A percentile compares a stretch with the other conserved stretches of the same genome.
These are phyloP conservation scores for Sceloporus tristichus DNA, from an alignment of 2,113 vertebrate species.

Conservation along the genomic window DNA sequence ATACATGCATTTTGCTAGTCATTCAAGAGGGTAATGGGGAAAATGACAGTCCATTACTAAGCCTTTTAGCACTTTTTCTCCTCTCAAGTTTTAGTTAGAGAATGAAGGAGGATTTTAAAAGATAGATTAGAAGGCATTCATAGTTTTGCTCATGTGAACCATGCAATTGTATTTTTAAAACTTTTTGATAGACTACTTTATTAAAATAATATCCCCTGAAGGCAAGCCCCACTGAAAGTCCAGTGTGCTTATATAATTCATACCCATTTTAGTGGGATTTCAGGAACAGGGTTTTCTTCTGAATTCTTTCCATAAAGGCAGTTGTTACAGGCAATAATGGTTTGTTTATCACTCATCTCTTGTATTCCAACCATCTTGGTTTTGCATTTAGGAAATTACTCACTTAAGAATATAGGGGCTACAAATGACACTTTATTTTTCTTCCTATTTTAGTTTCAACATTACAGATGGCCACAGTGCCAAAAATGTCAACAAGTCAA, in stretches of 20 bases:
- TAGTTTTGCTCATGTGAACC: not conserved
- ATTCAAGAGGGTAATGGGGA: not conserved
- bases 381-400: conserved; percentile 3
- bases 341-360: not conserved
- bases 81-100: not conserved
- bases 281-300: not conserved
- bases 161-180: not conserved
- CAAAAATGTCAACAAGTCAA: not conserved
- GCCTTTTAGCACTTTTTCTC: not conserved
- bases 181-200: not conserved
- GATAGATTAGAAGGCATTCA: not conserved
- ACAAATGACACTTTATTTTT: not conserved
- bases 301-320: not conserved
- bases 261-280: not conserved
- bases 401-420: not conserved
- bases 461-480: not conserved
- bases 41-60: conserved; percentile 5
- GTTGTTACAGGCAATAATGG: not conserved
- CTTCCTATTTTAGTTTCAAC: not conserved
- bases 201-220: not conserved
- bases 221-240: not conserved
- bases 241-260: not conserved
- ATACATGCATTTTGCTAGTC: not conserved
- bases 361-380: not conserved
- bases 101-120: not conserved